Base-by-base conservation (phyloP, 1,140 invertebrate species). In the Rhopalosiphum maidis region DNA sequence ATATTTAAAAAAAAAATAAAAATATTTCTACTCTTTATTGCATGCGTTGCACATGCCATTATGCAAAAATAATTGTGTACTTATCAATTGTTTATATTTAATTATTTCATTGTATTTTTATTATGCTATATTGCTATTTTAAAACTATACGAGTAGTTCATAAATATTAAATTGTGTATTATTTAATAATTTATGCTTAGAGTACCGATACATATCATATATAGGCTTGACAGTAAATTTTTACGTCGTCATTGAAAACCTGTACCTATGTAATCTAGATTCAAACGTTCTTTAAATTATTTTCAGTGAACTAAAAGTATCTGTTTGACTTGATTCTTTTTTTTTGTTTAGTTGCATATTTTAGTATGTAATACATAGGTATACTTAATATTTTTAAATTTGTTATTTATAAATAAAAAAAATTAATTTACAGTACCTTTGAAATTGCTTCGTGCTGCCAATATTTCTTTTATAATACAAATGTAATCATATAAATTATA, bases 401-500 rank as follows among this genome's bases (percentile, higher is more conserved):
- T 25, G 25, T 25, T 86, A 25, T 43, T 46, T 43, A 43, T 86
- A n/a, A n/a, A 86, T 18, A 43, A 43, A 6, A 37, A 35, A 22
- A 51, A 37, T 82, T 82, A 82, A 82, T 43, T 41, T 43, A 85
- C 83, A 41, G 9, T 37, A 83, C 23, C 77, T 22, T 83, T 41
- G 35, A 83, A 68, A 68, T 68, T 68, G 60, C 35, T 83, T 37
- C 2, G 48, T 87, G 46, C 86, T 48, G 86, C 43, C 86, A 48
- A 87, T 87, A 48, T 87, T 35, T 30, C 46, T 87, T 46, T 87
- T 87, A 18, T 46, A 87, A 68, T n/a, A 87, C 46, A 87, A 87
- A 48, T 41, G 11, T 86, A 85, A 86, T 43, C 41, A 18, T 43
- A 41, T 23, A 30, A 48, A 35, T 87, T 48, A 51, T 48, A 48